Conservation (phyloP, 1,140 invertebrate species). For the Contarinia nasturtii region DNA sequence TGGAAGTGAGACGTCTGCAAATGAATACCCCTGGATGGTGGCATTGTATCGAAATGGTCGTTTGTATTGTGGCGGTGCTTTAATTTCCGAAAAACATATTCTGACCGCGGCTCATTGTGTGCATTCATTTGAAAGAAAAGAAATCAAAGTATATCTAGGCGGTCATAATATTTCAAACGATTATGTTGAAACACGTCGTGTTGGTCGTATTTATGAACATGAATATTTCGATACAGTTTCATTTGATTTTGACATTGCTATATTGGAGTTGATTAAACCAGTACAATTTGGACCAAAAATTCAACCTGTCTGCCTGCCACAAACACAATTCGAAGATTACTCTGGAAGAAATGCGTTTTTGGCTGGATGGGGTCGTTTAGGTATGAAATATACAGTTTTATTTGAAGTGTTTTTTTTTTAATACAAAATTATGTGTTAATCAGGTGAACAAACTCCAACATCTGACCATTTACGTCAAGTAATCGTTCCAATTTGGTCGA, state of each 20-base stretch:
- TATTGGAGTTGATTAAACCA: conserved; percentile 41
- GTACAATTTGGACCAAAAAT: conserved; percentile 35
- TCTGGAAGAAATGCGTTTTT: conserved; percentile 41
- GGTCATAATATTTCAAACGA: conserved; percentile 5
- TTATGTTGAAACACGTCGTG: conserved; percentile 11
- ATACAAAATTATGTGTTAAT: conserved; percentile 7
- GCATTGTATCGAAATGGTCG: conserved; percentile 39
- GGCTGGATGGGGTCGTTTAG: conserved; percentile 50
- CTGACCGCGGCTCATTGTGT: conserved; percentile 42
- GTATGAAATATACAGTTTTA: background rate
- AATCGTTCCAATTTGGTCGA: conserved; percentile 34
- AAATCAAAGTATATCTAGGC: conserved; percentile 4
- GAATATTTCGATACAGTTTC: conserved; percentile 43
- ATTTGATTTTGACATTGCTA: conserved; percentile 59
- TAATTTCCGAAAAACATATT: conserved; percentile 35
- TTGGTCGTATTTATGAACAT: conserved; percentile 30
- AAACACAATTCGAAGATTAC: conserved; percentile 27
- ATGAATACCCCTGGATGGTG: conserved; percentile 53
- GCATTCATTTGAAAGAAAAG: conserved; percentile 23
- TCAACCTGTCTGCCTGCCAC: conserved; percentile 49
- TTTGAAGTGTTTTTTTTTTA: too few relatives aligned
- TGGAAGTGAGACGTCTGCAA: conserved; percentile 36
- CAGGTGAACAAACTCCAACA: conserved; percentile 36
- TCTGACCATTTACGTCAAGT: conserved; percentile 38
- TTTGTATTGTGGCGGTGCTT: conserved; percentile 49